A percentile compares a stretch with the other conserved stretches of the same genome.
Conservation (phyloP, 2,797 vertebrate genomes). For the Cyclopterus lumpus region DNA sequence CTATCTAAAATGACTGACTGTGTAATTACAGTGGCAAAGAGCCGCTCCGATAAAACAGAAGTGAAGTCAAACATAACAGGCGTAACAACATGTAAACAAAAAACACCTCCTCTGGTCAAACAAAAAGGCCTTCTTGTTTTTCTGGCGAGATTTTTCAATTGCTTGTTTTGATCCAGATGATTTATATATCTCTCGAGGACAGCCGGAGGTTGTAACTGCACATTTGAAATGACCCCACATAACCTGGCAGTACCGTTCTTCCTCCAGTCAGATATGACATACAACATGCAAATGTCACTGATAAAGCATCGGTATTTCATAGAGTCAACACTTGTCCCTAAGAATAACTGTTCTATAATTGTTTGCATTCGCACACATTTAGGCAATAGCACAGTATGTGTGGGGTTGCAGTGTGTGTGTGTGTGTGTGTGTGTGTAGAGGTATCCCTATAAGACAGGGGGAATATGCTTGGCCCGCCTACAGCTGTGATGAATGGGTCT, state of each 20-base stretch:
- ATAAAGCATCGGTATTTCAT: slow-evolving; percentile 7
- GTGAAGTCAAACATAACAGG: slow-evolving; percentile 2
- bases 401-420: slow-evolving; percentile 26
- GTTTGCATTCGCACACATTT: slow-evolving; percentile 37
- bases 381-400: slow-evolving; percentile 27
- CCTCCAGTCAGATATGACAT: slow-evolving; percentile 12
- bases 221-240: slow-evolving; percentile 26
- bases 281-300: slow-evolving; percentile 60
- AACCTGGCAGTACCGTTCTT: slow-evolving; percentile 3
- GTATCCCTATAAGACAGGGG: slow-evolving; percentile 81
- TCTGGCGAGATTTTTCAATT: slow-evolving; percentile 43
- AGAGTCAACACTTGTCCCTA: slow-evolving; percentile 15
- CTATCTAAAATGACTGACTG: background rate
- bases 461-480: slow-evolving; percentile 84
- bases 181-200: slow-evolving; percentile 11
- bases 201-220: slow-evolving; percentile 42
- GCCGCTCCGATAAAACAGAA: background rate
- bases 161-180: slow-evolving; percentile 45
- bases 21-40: background rate
- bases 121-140: background rate
- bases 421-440: slow-evolving; percentile 71
- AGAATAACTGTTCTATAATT: slow-evolving; percentile 47
- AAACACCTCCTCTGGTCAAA: background rate
- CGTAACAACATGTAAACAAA: background rate
- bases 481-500: slow-evolving; percentile 84